A percentile compares a stretch with the other conserved stretches of the same genome.
Conservation (phyloP, 2,797 vertebrate genomes). For the Lagodon rhomboides region DNA sequence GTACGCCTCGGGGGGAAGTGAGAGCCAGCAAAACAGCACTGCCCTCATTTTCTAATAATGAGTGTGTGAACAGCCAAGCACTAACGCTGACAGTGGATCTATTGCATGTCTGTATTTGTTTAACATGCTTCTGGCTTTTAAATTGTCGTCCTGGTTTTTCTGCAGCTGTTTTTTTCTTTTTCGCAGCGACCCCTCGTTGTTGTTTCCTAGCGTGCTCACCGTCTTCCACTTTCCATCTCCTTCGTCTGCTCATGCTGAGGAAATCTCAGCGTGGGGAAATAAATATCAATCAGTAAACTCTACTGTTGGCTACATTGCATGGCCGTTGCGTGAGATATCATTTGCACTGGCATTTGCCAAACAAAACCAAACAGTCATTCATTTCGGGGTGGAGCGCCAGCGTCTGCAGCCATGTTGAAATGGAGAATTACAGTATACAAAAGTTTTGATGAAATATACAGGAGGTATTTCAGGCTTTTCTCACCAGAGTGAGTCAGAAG, state of each 20-base stretch:
- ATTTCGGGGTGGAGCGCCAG: conserved; percentile 4
- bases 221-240: conserved; percentile 39
- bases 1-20: conserved; percentile 39
- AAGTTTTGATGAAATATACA: conserved; percentile 9
- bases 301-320: neutral
- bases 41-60: conserved; percentile 49
- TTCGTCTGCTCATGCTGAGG: conserved; percentile 27
- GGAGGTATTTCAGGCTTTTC: conserved; percentile 30
- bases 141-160: conserved; percentile 55
- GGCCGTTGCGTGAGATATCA: conserved; percentile 38
- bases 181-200: conserved; percentile 33
- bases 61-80: conserved; percentile 41
- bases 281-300: conserved; percentile 63
- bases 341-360: conserved; percentile 38
- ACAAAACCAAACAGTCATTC: conserved; percentile 54
- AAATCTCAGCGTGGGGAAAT: conserved; percentile 47
- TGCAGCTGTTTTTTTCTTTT: conserved; percentile 32
- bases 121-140: conserved; percentile 66
- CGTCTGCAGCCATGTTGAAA: conserved; percentile 32
- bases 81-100: conserved; percentile 61
- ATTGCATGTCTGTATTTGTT: conserved; percentile 73
- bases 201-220: conserved; percentile 51
- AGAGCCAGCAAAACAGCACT: conserved; percentile 52
- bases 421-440: conserved; percentile 19
- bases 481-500: conserved; percentile 13